These are phyloP conservation scores for Bostrychus sinensis DNA, from an alignment of 2,113 vertebrate species.

Conservation along the genomic window DNA sequence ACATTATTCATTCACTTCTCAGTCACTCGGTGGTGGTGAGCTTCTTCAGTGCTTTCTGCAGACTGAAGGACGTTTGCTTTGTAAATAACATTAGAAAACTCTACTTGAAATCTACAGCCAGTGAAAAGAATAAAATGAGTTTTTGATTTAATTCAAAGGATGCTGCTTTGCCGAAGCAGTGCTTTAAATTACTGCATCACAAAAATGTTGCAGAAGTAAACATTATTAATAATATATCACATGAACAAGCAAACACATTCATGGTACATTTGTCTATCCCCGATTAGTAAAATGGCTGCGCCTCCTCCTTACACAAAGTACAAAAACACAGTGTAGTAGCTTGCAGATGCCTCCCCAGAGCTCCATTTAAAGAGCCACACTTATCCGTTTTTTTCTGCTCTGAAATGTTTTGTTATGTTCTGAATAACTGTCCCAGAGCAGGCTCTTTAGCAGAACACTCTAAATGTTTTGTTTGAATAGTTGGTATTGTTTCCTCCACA, in stretches of 20 bases:
- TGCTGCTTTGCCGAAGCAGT: too few relatives aligned
- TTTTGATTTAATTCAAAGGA: too few relatives aligned
- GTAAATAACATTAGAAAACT: too few relatives aligned
- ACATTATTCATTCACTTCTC: too few relatives aligned
- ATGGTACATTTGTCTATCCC: not conserved
- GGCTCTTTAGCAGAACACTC: not conserved
- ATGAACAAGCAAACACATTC: not conserved
- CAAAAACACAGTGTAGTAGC: not conserved
- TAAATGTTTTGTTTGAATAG: not conserved
- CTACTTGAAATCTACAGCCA: too few relatives aligned
- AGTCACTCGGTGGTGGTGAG: too few relatives aligned
- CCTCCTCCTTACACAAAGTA: not conserved
- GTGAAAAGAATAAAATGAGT: too few relatives aligned
- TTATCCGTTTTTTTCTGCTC: not conserved
- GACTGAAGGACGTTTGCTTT: too few relatives aligned
- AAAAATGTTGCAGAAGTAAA: not conserved
- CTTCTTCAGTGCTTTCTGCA: too few relatives aligned
- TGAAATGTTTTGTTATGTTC: not conserved
- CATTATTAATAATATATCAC: not conserved
- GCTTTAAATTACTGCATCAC: not conserved
- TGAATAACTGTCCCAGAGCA: not conserved
- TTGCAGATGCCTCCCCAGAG: slow-evolving; percentile 4
- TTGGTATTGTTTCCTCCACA: not conserved
- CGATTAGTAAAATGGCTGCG: not conserved
- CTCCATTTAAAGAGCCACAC: not conserved